These are phyloP conservation scores for Choloepus hoffmanni DNA, from an alignment of 2,113 vertebrate genomes.

Conservation along the genomic window DNA sequence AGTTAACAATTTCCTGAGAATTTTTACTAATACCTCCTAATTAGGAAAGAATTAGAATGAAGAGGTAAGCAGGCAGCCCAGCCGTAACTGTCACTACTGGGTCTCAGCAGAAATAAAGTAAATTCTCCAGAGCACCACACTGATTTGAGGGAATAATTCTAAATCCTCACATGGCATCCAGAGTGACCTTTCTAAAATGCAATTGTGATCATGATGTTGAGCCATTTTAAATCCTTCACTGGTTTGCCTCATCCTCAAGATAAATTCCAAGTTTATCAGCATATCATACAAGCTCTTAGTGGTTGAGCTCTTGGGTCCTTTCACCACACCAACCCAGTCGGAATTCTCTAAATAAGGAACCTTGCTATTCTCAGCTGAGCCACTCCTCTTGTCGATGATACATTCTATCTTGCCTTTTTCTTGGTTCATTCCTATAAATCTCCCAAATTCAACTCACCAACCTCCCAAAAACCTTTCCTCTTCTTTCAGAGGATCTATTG, in stretches of 20 bases:
- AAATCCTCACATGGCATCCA: conserved; percentile 7
- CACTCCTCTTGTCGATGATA: background rate
- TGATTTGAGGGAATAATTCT: conserved; percentile 2
- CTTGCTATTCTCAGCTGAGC: background rate
- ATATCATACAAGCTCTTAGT: background rate
- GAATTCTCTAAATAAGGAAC: background rate
- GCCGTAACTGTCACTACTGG: background rate
- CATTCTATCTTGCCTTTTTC: background rate
- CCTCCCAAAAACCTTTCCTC: background rate
- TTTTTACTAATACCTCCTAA: background rate
- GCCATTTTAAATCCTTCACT: conserved; percentile 6
- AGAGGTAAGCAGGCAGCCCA: background rate
- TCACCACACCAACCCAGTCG: background rate
- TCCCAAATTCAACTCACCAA: background rate
- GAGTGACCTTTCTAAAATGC: conserved; percentile 62
- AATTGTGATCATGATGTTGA: conserved; percentile 31
- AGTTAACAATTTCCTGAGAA: background rate
- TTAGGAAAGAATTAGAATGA: background rate
- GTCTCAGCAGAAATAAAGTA: conserved; percentile 54
- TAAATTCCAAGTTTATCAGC: background rate
- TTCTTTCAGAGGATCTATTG: background rate
- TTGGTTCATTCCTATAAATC: background rate
- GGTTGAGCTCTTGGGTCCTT: background rate
- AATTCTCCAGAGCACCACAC: background rate
- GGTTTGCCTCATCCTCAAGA: background rate